phyloP scores from a whole-genome alignment of 2,797 vertebrate genomes.

The Cygnus olor region DNA sequence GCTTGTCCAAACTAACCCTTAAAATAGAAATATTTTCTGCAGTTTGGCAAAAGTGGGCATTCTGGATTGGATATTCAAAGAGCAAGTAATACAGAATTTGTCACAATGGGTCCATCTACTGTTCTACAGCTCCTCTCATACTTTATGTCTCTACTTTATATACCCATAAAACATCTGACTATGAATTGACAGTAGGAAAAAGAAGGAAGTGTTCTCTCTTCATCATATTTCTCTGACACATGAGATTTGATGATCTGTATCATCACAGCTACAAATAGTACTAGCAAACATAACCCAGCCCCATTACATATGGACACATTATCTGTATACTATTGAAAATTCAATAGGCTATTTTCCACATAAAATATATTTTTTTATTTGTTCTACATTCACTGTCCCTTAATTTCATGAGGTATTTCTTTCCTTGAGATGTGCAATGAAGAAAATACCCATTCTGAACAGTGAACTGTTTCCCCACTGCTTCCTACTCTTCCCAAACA shows the following conservation, averaged over 20 bases:
- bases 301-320: not conserved
- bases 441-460: not conserved
- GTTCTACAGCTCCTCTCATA: constrained; percentile 4
- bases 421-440: not conserved
- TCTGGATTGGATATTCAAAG: constrained; percentile 9
- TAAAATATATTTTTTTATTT: not conserved
- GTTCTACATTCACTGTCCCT: not conserved
- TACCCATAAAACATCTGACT: constrained; percentile 11
- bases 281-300: not conserved
- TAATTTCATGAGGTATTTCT: not conserved
- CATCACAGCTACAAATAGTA: not conserved
- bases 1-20: constrained; percentile 13
- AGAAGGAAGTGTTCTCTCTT: not conserved
- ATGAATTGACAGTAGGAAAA: not conserved
- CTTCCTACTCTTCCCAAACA: not conserved
- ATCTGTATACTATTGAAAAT: not conserved
- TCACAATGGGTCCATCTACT: constrained; percentile 11
- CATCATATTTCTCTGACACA: not conserved
- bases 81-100: not conserved
- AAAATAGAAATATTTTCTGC: constrained; percentile 12
- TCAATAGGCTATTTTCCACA: not conserved
- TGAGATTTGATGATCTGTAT: not conserved
- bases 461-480: not conserved
- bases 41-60: constrained; percentile 14
- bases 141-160: constrained; percentile 7